A percentile compares a stretch with the other conserved stretches of the same genome.
These are phyloP conservation scores for Electrophaes corylata DNA, from an alignment of 2,888 invertebrate species.

Conservation along the genomic window DNA sequence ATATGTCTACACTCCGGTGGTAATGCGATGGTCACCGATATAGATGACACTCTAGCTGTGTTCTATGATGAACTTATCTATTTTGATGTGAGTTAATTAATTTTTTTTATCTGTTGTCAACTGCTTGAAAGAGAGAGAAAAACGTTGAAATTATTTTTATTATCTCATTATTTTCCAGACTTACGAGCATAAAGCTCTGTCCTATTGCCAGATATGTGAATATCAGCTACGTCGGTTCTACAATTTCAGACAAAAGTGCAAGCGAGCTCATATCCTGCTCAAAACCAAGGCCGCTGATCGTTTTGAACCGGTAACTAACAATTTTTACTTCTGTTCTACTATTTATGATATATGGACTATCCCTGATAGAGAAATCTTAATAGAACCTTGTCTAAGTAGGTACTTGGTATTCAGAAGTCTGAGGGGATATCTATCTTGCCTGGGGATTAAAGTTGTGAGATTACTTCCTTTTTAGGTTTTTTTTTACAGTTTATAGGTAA, in stretches of 20 bases:
- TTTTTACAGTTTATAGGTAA: no score
- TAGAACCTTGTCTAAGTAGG: no score
- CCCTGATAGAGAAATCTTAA: no score
- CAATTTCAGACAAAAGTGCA: neutral
- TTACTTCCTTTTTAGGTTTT: no score
- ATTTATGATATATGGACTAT: no score
- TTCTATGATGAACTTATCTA: neutral
- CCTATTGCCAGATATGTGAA: neutral
- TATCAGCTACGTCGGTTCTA: neutral
- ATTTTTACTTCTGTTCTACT: neutral
- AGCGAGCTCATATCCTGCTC: neutral
- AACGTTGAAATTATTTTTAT: neutral
- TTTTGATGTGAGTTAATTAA: neutral
- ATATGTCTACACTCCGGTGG: neutral
- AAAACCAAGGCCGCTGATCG: neutral
- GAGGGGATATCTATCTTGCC: no score
- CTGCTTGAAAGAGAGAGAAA: neutral
- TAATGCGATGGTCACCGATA: neutral
- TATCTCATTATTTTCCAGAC: neutral
- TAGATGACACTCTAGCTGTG: neutral
- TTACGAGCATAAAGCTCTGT: neutral
- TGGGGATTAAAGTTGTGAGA: no score
- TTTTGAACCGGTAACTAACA: neutral
- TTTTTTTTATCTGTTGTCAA: neutral
- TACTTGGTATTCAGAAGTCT: no score